Percentiles rank a stretch among this genome's conserved stretches.
Conservation (phyloP, 1,140 invertebrate genomes). For the Aphaenogaster rudis region DNA sequence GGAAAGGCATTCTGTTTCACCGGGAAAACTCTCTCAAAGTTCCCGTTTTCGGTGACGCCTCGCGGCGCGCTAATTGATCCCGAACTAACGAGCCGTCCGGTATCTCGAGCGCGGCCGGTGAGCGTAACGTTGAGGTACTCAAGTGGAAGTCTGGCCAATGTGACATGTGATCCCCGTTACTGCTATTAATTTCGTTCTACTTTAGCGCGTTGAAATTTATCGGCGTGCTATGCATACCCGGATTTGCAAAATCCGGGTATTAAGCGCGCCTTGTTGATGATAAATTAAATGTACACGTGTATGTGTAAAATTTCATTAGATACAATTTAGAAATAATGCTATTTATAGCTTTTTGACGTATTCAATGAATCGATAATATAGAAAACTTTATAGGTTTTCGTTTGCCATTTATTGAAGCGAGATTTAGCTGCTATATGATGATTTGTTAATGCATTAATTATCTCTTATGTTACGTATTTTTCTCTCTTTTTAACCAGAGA, state of each 20-base stretch:
- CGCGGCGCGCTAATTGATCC: conserved; percentile 79
- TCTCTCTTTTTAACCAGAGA: background rate
- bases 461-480: background rate
- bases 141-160: conserved; percentile 44
- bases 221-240: too few relatives aligned
- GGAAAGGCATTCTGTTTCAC: conserved; percentile 42
- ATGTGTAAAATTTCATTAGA: background rate
- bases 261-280: background rate
- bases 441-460: background rate
- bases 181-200: conserved; percentile 26
- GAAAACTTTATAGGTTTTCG: background rate
- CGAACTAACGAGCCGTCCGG: conserved; percentile 79
- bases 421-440: background rate
- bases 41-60: conserved; percentile 74
- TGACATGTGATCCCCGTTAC: conserved; percentile 22
- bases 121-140: conserved; percentile 66
- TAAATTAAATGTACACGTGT: background rate
- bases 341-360: background rate
- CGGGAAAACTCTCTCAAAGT: conserved; percentile 47
- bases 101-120: conserved; percentile 69
- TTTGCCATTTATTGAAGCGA: background rate
- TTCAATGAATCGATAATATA: background rate
- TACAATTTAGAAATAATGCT: background rate
- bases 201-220: background rate
- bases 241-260: background rate